Base-by-base conservation (phyloP, 2,888 invertebrate genomes). In the Caenorhabditis sinica region DNA sequence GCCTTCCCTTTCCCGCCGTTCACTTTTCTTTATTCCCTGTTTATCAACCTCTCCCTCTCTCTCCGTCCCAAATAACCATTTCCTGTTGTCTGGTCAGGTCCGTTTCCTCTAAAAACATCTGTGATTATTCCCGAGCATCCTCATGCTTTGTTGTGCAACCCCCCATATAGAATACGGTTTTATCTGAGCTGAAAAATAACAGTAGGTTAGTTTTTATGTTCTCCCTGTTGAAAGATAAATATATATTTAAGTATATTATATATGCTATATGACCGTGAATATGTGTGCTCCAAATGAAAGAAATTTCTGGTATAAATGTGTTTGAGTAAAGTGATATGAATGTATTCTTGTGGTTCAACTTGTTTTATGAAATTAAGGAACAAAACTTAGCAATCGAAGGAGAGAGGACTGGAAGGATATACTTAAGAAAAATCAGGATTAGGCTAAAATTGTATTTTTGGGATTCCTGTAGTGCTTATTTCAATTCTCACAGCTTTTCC, bases 101-200 rank as follows among this genome's bases (percentile, higher is more conserved):
- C 61, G 56, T 72, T 65, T 33, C 68, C 71, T 63, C 75, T 56
- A 73, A 76, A 76, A 72, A 69, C 45, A 72, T 82, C 82, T 82
- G 71, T 71, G 75, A 71, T 82, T 68, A 58, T 58, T 28, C 49
- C 36, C 36, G 65, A 72, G 36, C 51, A 68, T 51, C 45, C 45
- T 76, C 28, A 40, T 69, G 60, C 40, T 49, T 69, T 65, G 82
- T 82, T 82, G 82, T 82, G 82, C 82, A 69, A 76, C 82, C 49
- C 49, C 49, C 49, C 76, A 82, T 72, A 58, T 65, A 82, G 65
- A 76, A 43, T 82, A 82, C 82, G 82, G 82, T 82, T 82, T 76
- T 82, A 75, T 75, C 75, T 68, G 69, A 63, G n/a, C 49, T 49
- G 20, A 49, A 49, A 49, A 15, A 71, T 58, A 72, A 65, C 28